A percentile compares a stretch with the other conserved stretches of the same genome.
These are phyloP conservation scores for Tetraneura akinire DNA, from an alignment of 1,140 invertebrate species.

Conservation along the genomic window DNA sequence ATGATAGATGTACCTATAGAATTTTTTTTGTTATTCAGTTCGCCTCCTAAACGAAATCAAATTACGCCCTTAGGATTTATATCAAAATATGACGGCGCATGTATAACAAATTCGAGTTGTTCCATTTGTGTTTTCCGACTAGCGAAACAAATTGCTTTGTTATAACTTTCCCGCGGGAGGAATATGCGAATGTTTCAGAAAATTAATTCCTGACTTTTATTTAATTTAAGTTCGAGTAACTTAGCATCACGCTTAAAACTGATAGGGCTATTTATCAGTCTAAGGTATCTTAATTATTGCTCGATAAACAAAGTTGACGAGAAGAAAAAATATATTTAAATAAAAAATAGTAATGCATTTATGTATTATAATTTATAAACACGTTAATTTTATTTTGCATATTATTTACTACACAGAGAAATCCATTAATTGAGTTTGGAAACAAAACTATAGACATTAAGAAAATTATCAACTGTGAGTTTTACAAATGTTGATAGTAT, in stretches of 20 bases:
- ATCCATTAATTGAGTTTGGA: slow-evolving; percentile 42
- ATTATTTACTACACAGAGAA: background rate
- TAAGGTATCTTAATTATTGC: slow-evolving; percentile 39
- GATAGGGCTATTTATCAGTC: slow-evolving; percentile 30
- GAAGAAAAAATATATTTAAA: slow-evolving; percentile 14
- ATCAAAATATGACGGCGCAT: slow-evolving; percentile 34
- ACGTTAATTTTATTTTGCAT: background rate
- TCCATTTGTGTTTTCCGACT: slow-evolving; percentile 28
- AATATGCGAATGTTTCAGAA: slow-evolving; percentile 27
- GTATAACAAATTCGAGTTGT: slow-evolving; percentile 42
- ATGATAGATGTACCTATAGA: too few relatives aligned
- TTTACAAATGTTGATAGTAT: slow-evolving; percentile 20
- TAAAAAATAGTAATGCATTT: too few relatives aligned
- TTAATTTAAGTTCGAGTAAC: slow-evolving; percentile 30
- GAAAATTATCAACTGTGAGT: slow-evolving; percentile 38
- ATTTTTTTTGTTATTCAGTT: slow-evolving; percentile 42
- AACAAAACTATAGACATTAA: slow-evolving; percentile 46
- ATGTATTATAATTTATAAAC: too few relatives aligned
- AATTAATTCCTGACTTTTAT: slow-evolving; percentile 45
- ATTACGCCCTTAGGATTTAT: slow-evolving; percentile 44
- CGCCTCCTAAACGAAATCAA: slow-evolving; percentile 32
- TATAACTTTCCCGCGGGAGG: slow-evolving; percentile 43
- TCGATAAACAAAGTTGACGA: slow-evolving; percentile 19
- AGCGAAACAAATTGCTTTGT: slow-evolving; percentile 43
- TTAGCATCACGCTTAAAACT: slow-evolving; percentile 21